These are phyloP conservation scores for Sterna hirundo DNA, from an alignment of 2,113 vertebrate genomes.

Conservation along the genomic window DNA sequence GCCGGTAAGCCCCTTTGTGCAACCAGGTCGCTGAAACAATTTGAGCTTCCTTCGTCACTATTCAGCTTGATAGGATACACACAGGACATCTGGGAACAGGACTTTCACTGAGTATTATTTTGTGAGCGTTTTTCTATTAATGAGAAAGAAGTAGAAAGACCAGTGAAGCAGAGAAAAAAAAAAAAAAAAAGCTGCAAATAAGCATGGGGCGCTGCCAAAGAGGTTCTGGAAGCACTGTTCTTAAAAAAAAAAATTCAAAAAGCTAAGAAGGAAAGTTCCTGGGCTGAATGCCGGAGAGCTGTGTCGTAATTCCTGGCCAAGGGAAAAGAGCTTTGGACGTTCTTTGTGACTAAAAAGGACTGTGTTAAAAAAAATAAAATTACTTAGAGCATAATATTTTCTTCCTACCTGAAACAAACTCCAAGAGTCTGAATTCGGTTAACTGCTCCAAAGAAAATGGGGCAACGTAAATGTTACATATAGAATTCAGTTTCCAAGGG, in stretches of 20 bases:
- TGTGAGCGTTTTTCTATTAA: not conserved
- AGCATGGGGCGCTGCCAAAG: not conserved
- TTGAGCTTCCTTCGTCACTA: not conserved
- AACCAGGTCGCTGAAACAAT: not conserved
- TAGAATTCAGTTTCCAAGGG: not conserved
- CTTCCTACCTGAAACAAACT: not conserved
- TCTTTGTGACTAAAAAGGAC: not conserved
- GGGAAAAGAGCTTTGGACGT: not conserved
- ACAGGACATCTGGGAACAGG: not conserved
- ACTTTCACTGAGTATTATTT: not conserved
- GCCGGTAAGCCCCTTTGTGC: not conserved
- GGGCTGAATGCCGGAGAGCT: not conserved
- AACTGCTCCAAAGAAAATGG: not conserved
- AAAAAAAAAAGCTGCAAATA: not conserved
- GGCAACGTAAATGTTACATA: not conserved
- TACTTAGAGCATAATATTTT: accelerated
- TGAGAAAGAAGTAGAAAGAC: not conserved
- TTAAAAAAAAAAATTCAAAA: not conserved
- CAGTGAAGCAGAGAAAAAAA: not conserved
- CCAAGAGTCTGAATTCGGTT: not conserved
- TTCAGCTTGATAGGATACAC: not conserved
- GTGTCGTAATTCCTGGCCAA: not conserved
- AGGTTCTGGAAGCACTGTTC: not conserved
- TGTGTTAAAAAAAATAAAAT: not conserved
- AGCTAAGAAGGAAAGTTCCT: not conserved